Base-by-base conservation (phyloP, 2,888 invertebrate species). In the Acronicta leporina region DNA sequence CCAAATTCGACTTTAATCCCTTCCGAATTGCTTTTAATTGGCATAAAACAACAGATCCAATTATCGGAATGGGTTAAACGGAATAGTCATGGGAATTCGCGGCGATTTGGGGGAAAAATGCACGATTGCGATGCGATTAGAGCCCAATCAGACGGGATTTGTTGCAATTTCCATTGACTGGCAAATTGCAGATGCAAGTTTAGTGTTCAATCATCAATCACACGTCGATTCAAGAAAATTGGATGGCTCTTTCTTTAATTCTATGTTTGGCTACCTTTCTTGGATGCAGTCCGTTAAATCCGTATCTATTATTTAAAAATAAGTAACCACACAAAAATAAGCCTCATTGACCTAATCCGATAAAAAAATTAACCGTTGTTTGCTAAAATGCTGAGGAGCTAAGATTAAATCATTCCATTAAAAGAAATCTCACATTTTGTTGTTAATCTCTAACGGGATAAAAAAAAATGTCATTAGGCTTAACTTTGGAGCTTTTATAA, bases 91-190 rank as follows among this genome's bases (percentile, higher is more conserved):
- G 94, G 89, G 92, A 92, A 92, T 86, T 81, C 74, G 80, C 72
- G 73, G 57, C 35, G 75, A 78, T 87, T 86, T 83, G 73, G 79
- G 81, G 84, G 74, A 82, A 83, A 87, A 87, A 84, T 83, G 79
- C 84, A 75, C 86, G 89, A 77, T 74, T 72, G 66, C 66, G 77
- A 48, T 77, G 63, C 74, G 77, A 91, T 93, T 92, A 92, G 88
- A 81, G 87, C 82, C 85, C 90, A 92, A 92, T 93, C 92, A 90
- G 84, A 82, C 81, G 77, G 86, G 78, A 84, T 90, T 88, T 84
- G 86, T 88, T 86, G 93, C 92, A 93, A 94, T 94, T 92, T 92
- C 70, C 92, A 93, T 89, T 94, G 94, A 94, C 94, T 93, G 93
- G 85, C 76, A 94, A 94, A 94, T 94, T 94, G 88, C 85, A 78